phyloP scores from a whole-genome alignment of 1,140 invertebrate species.

The Euwallacea fornicatus region DNA sequence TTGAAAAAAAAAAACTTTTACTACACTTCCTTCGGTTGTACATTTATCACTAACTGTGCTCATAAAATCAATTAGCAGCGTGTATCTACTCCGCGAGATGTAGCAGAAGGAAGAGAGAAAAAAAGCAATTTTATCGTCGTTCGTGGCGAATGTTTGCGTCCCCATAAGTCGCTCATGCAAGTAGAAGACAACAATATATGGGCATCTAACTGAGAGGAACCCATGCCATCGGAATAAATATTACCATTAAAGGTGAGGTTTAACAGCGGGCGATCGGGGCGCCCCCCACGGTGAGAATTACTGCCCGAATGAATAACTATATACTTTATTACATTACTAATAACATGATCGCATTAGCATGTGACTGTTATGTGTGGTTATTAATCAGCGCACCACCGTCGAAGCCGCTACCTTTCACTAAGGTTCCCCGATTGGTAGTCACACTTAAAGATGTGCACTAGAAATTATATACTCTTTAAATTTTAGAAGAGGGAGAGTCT shows the following conservation, averaged over 20 bases:
- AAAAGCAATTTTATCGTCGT: constrained; percentile 26
- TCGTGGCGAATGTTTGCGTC: constrained; percentile 37
- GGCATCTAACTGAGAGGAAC: constrained; percentile 37
- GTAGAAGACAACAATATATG: constrained; percentile 37
- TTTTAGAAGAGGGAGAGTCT: too few relatives aligned
- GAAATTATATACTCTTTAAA: too few relatives aligned
- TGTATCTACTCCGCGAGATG: constrained; percentile 10
- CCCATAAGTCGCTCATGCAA: constrained; percentile 32
- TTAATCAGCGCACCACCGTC: constrained; percentile 46
- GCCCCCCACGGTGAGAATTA: constrained; percentile 52
- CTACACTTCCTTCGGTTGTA: too few relatives aligned
- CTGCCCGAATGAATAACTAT: constrained; percentile 55
- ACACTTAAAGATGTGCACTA: too few relatives aligned
- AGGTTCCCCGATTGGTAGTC: too few relatives aligned
- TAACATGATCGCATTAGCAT: constrained; percentile 53
- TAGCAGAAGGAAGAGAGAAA: constrained; percentile 12
- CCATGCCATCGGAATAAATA: constrained; percentile 50
- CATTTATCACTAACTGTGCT: not conserved
- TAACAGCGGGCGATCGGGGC: constrained; percentile 49
- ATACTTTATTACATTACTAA: constrained; percentile 56
- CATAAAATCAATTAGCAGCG: constrained; percentile 31
- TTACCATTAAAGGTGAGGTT: constrained; percentile 55
- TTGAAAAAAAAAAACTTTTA: too few relatives aligned
- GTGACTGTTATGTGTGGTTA: constrained; percentile 46
- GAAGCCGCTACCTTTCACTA: constrained; percentile 44